Evolutionary conservation across 2,797 vertebrate species (phyloP), one percentile per base, ranked within the genome.

Genomic region (Balearica regulorum): DNA sequence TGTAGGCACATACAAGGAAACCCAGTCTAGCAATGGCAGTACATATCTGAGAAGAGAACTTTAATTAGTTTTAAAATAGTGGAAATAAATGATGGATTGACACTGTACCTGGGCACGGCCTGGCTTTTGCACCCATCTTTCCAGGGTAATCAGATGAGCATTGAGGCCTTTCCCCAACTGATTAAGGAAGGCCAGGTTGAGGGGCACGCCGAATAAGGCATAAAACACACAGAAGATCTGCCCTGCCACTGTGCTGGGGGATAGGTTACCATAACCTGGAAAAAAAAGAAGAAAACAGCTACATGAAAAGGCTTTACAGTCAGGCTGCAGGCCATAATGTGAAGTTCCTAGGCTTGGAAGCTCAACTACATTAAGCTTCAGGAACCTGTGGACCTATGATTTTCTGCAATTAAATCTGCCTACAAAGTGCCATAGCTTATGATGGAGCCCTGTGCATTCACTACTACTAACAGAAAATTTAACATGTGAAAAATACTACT

Each of bases 201-300:
- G 98, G 0, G 99, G 99, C 65, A 99, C 99, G 51, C 99, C 99
- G 43, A 99, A 98, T 35, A 99, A 97, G 3, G 99, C 99, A 9
- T 99, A 99, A 95, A 99, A 99, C 69, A 99, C 99, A 91, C 99
- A 99, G 96, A 99, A 99, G 77, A 99, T 98, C 91, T 99, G 99
- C 24, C 99, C 99, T 5, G 98, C 97, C 61, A 98, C 98, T 0
- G 99, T 99, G 97, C 98, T 99, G 73, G 99, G 99, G 2, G 98
- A 99, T 64, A 99, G 97, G 96, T 99, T 99, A 20, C 99, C 99
- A 10, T 99, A 99, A 25, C 99, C 99, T 99, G 96, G 16, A 48
- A n/a, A 48, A 48, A 69, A 83, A 70, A 62, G n/a, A 75, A 89
- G 39, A 71, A 76, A 88, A 69, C 33, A 68, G 18, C 11, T 71